A percentile compares a stretch with the other conserved stretches of the same genome.
These are phyloP conservation scores for Onychostoma macrolepis DNA, from an alignment of 2,113 vertebrate species.

Conservation along the genomic window DNA sequence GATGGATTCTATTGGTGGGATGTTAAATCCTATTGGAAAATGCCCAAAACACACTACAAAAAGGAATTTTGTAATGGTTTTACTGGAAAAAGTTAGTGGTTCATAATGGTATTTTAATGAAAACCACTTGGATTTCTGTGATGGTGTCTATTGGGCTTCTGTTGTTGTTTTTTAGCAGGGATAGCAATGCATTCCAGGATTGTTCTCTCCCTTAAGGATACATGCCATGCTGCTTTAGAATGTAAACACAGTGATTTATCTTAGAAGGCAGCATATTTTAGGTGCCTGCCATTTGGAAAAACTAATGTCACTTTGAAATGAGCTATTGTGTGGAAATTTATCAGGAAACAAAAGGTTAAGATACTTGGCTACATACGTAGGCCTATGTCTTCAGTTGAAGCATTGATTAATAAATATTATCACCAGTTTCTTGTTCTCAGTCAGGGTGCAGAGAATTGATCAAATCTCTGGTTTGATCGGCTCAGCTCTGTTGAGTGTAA, in stretches of 20 bases:
- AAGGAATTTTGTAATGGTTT: too few relatives aligned
- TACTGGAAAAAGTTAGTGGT: too few relatives aligned
- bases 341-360: neutral
- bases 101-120: too few relatives aligned
- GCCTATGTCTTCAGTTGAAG: neutral
- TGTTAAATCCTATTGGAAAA: too few relatives aligned
- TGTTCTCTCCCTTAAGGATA: neutral
- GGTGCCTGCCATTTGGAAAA: neutral
- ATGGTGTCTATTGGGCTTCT: too few relatives aligned
- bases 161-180: too few relatives aligned
- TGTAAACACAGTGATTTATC: neutral
- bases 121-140: too few relatives aligned
- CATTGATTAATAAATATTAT: neutral
- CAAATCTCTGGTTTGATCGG: neutral
- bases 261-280: neutral
- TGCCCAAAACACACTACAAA: too few relatives aligned
- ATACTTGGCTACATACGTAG: neutral
- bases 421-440: neutral
- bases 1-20: too few relatives aligned
- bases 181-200: neutral
- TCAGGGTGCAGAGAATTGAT: neutral
- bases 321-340: neutral
- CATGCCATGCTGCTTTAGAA: neutral
- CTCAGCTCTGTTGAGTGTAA: constrained; percentile 12
- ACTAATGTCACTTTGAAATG: neutral